phyloP scores from a whole-genome alignment of 2,888 invertebrate genomes.

The Poecilus cupreus region DNA sequence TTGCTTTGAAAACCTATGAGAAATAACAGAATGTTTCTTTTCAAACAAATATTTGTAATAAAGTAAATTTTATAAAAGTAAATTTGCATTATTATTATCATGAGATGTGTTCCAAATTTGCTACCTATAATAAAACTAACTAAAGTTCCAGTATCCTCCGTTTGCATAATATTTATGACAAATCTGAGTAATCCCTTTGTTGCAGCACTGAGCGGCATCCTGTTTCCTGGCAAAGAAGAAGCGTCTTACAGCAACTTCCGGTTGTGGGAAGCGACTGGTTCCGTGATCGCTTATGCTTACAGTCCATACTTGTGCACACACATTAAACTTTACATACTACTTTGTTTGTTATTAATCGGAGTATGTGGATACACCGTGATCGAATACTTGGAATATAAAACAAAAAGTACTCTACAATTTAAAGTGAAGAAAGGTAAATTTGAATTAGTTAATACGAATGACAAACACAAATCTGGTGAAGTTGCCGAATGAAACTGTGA shows the following conservation, averaged over 20 bases:
- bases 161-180: not conserved
- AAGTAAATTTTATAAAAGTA: no score
- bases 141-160: not conserved
- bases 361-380: constrained; percentile 84
- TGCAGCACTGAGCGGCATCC: constrained; percentile 87
- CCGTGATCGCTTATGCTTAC: constrained; percentile 88
- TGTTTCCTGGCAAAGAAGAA: constrained; percentile 90
- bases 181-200: constrained; percentile 60
- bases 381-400: constrained; percentile 76
- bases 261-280: constrained; percentile 93
- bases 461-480: constrained; percentile 69
- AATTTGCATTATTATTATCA: no score
- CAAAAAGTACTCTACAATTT: constrained; percentile 59
- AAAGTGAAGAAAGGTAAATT: constrained; percentile 71
- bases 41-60: no score
- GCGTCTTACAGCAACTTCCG: constrained; percentile 95
- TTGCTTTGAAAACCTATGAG: no score
- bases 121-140: not conserved
- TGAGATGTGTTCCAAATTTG: no score
- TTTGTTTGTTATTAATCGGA: constrained; percentile 82
- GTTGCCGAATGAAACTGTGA: constrained; percentile 66
- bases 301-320: constrained; percentile 86
- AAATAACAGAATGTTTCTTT: no score
- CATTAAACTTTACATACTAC: constrained; percentile 81
- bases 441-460: constrained; percentile 71